Evolutionary conservation across 1,140 invertebrate genomes (phyloP), one percentile per base, ranked within the genome.

Genomic region (Coptotermes formosanus): DNA sequence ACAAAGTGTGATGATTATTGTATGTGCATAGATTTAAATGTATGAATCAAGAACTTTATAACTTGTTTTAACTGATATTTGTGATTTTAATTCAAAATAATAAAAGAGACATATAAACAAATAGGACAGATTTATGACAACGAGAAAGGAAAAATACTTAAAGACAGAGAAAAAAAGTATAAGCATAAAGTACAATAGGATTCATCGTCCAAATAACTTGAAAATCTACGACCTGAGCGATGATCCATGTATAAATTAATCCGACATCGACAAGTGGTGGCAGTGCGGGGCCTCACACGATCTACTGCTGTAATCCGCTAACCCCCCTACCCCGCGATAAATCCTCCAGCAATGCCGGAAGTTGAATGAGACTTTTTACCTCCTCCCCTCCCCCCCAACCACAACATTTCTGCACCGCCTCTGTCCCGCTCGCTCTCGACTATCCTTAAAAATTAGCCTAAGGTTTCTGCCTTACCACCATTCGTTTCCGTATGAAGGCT

Each of bases 341-440:
- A 75, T 75, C 64, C 64, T 75, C 64, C n/a, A 75, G 64, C n/a
- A n/a, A 75, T 75, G 64, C 64, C 64, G 8, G n/a, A 75, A 75
- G 64, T 75, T n/a, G 25, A 8, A 30, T 75, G 8, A 75, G 30
- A 75, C 64, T 75, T 75, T 75, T 75, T 75, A 75, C n/a, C 64
- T 75, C 9, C n/a, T 30, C n/a, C 16, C 16, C 14, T n/a, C 6
- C n/a, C 25, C 12, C 9, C 9, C 45, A 48, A 3, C 7, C 64
- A n/a, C 19, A n/a, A 75, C 9, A 75, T 75, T 75, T 75, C 64
- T 75, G 30, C n/a, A 75, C 25, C 30, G 4, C 19, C 59, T 64
- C 7, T 12, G 59, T 64, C 7, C 64, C 64, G 8, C 8, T 30
- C n/a, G 64, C 25, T 75, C 30, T 25, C 30, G 64, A 30, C 6